Evolutionary conservation across 37 sponge, comb jelly and placozoan genomes (phyloP), one percentile per base, ranked within the genome.

Genomic region (Mnemiopsis leidyi): DNA sequence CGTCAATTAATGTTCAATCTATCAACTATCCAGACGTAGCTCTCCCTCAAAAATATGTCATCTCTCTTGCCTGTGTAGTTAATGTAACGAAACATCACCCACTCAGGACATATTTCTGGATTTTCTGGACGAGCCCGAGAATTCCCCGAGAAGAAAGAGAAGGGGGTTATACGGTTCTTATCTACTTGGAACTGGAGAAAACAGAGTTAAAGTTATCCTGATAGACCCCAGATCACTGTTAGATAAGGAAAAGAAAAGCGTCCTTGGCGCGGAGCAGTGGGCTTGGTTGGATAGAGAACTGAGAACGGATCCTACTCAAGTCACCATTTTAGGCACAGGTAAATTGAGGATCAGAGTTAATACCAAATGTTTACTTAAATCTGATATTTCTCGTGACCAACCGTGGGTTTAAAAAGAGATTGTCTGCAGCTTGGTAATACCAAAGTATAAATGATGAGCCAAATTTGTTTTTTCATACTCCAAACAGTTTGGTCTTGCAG

Each of bases 181-280:
- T 85, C 61, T 85, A 25, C 67, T 85, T 3, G 90, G 90, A 40
- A 32, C 90, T 38, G 90, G 90, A 38, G 48, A 38, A 13, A 7
- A 38, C 24, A 85, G 38, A 7, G 29, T 85, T 67, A 85, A 85
- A 28, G 7, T 85, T 24, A 85, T 85, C 25, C 90, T 85, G 24
- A 34, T 85, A 38, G 90, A 85, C 23, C 90, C 90, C 61, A 34
- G 90, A n/a, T 85, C 90, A 16, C 90, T 39, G 90, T 30, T 85
- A 16, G 26, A 39, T 26, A 85, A 38, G 26, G 13, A 40, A 0
- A 32, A 85, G 67, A 7, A 39, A n/a, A 3, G 61, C 3, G 90
- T 85, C 16, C 61, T 85, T 23, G 90, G 90, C 3, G 67, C 90
- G 23, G 90, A 85, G 23, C 90, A 85, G 90, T 85, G 90, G 90